These are phyloP conservation scores for Brenthis hecate DNA, from an alignment of 2,888 invertebrate genomes.

Conservation along the genomic window DNA sequence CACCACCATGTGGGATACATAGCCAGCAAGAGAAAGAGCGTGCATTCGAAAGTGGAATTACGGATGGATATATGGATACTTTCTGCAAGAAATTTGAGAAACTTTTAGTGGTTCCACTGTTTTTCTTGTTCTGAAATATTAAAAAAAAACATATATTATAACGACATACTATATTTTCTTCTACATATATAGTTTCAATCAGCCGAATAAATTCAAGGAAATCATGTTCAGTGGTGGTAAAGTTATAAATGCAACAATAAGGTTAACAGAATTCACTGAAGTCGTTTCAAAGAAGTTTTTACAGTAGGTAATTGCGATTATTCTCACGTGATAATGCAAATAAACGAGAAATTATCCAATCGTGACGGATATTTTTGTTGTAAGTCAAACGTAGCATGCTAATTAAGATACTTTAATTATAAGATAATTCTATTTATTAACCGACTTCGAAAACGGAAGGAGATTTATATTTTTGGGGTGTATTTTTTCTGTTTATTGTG, in stretches of 20 bases:
- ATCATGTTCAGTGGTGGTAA: not conserved
- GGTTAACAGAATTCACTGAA: not conserved
- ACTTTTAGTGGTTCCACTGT: too few relatives aligned
- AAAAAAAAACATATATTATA: not conserved
- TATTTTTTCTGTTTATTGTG: too few relatives aligned
- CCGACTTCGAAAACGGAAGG: too few relatives aligned
- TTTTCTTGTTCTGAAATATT: too few relatives aligned
- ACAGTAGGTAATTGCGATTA: not conserved
- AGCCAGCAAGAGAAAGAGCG: too few relatives aligned
- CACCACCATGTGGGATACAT: too few relatives aligned
- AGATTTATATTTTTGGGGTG: too few relatives aligned
- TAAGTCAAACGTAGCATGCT: not conserved
- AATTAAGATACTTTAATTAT: not conserved
- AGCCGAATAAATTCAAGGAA: not conserved
- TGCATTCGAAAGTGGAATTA: too few relatives aligned
- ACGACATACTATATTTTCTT: too few relatives aligned
- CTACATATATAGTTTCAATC: too few relatives aligned
- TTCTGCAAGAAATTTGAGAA: too few relatives aligned
- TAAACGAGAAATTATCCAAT: constrained; percentile 4
- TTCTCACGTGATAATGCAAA: not conserved
- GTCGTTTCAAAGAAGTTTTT: not conserved
- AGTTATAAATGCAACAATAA: not conserved
- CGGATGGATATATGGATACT: too few relatives aligned
- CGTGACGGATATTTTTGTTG: constrained; percentile 1
- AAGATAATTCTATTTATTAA: not conserved